phyloP scores from a whole-genome alignment of 92 coral and sea anemone species.

The Paramuricea clavata region DNA sequence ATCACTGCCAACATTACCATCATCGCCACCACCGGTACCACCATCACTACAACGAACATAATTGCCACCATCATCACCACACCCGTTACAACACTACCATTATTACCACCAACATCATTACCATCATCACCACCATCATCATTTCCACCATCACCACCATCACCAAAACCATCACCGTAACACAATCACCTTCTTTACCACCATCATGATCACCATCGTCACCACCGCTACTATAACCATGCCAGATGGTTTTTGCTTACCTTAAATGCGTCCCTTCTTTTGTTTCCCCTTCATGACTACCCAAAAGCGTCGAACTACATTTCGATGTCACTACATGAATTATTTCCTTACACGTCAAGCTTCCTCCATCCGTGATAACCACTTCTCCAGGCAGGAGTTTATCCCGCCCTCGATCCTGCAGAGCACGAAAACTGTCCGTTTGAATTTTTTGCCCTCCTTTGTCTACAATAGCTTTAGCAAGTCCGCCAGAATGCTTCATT shows the following conservation, averaged over 20 bases:
- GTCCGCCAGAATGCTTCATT: conserved; percentile 74
- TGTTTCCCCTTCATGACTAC: neutral
- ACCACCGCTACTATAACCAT: neutral
- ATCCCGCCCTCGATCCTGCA: neutral
- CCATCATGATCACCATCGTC: neutral
- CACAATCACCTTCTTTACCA: no score
- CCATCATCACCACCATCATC: no score
- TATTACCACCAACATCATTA: no score
- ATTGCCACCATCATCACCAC: neutral
- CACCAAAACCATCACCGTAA: no score
- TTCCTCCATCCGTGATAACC: conserved; percentile 66
- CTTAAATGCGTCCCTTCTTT: conserved; percentile 7
- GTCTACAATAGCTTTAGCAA: conserved; percentile 82
- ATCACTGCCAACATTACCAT: neutral
- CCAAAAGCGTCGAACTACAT: neutral
- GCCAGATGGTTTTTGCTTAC: neutral
- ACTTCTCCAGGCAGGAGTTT: conserved; percentile 69
- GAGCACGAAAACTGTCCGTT: conserved; percentile 54
- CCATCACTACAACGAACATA: neutral
- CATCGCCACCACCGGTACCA: neutral
- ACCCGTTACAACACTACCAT: no score
- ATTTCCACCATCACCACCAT: no score
- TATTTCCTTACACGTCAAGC: conserved; percentile 64
- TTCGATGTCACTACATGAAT: conserved; percentile 36
- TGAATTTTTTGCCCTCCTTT: conserved; percentile 77